Conservation (phyloP, 2,888 invertebrate species). For the Papilio protenor region DNA sequence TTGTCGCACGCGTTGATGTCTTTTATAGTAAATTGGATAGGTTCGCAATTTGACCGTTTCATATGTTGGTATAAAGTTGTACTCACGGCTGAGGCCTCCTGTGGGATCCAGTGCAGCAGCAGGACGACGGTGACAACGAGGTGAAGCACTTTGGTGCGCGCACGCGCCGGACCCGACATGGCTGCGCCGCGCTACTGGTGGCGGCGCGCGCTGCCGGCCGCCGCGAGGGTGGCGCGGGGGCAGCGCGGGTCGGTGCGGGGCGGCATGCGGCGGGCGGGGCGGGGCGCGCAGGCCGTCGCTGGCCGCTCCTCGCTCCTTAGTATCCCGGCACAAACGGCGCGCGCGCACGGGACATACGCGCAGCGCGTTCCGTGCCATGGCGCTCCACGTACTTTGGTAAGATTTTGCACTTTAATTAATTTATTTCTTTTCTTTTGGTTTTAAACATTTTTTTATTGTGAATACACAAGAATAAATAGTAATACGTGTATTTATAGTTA, state of each 20-base stretch:
- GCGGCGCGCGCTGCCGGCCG: conserved; percentile 65
- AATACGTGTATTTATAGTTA: conserved; percentile 1
- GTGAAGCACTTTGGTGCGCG: conserved; percentile 70
- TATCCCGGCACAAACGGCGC: conserved; percentile 82
- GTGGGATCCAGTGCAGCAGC: conserved; percentile 62
- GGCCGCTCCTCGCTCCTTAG: conserved; percentile 78
- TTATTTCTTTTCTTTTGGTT: background rate
- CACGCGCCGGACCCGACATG: conserved; percentile 83
- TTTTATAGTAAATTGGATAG: conserved; percentile 48
- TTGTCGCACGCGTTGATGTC: conserved; percentile 58
- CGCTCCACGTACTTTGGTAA: conserved; percentile 81
- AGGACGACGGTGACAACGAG: conserved; percentile 70
- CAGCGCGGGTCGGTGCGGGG: conserved; percentile 58
- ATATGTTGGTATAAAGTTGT: conserved; percentile 43
- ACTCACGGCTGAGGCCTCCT: conserved; percentile 74
- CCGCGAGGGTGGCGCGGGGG: conserved; percentile 70
- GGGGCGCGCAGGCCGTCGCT: conserved; percentile 67
- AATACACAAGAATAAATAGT: background rate
- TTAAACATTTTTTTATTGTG: background rate
- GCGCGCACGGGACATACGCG: conserved; percentile 82
- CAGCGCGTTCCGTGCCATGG: conserved; percentile 82
- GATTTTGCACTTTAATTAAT: conserved; percentile 23
- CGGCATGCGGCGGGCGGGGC: conserved; percentile 63
- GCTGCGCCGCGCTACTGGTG: conserved; percentile 81
- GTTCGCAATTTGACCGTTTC: background rate